Conservation (phyloP, 2,888 invertebrate species). For the Oscheius myriophilus region DNA sequence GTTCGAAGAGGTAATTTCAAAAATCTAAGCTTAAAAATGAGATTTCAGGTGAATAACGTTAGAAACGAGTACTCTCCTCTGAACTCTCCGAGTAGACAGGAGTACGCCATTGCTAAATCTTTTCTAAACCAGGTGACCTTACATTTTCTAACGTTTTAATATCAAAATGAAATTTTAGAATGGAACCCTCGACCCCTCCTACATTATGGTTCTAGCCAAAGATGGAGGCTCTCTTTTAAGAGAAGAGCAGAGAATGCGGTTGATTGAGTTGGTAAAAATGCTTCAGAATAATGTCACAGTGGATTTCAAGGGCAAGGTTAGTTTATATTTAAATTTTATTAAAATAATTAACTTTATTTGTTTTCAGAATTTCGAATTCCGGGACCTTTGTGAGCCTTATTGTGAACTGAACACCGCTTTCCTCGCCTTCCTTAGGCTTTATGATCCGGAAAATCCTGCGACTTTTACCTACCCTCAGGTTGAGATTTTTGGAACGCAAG, state of each 20-base stretch:
- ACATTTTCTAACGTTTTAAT: neutral
- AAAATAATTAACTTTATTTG: neutral
- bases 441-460: slow-evolving; percentile 55
- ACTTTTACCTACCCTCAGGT: slow-evolving; percentile 63
- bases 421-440: slow-evolving; percentile 65
- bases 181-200: slow-evolving; percentile 65
- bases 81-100: slow-evolving; percentile 57
- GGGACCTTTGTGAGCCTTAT: slow-evolving; percentile 65
- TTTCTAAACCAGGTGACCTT: slow-evolving; percentile 60
- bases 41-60: slow-evolving; percentile 57
- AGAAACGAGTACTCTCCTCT: slow-evolving; percentile 64
- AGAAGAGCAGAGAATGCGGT: slow-evolving; percentile 46
- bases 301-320: slow-evolving; percentile 28
- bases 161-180: slow-evolving; percentile 39
- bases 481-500: slow-evolving; percentile 63
- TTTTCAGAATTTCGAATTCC: slow-evolving; percentile 31
- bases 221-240: slow-evolving; percentile 62
- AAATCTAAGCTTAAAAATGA: neutral
- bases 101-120: slow-evolving; percentile 61
- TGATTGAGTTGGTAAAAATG: slow-evolving; percentile 57
- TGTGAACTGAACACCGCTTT: slow-evolving; percentile 67
- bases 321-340: slow-evolving; percentile 1
- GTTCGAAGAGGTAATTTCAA: slow-evolving; percentile 52
- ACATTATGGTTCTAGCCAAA: slow-evolving; percentile 62
- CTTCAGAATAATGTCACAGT: slow-evolving; percentile 62